phyloP scores from a whole-genome alignment of 2,113 vertebrate genomes.

The Zingel zingel region DNA sequence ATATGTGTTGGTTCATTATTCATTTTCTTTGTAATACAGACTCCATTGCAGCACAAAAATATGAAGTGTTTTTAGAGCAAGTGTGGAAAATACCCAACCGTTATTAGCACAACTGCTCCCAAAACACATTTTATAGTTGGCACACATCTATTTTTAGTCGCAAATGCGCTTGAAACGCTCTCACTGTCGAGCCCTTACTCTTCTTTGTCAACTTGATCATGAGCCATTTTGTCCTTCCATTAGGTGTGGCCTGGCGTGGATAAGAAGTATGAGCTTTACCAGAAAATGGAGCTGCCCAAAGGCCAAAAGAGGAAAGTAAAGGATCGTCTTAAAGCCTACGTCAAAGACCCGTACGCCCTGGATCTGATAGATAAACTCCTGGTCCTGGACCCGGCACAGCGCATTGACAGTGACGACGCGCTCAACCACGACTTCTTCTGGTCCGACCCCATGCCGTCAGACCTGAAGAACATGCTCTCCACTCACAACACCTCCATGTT shows the following conservation, averaged over 20 bases:
- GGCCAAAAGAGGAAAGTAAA: slow-evolving; percentile 99
- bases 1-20: too few relatives aligned
- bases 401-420: slow-evolving; percentile 94
- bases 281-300: slow-evolving; percentile 97
- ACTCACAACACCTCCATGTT: slow-evolving; percentile 99
- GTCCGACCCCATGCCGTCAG: slow-evolving; percentile 98
- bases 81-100: too few relatives aligned
- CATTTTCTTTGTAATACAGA: too few relatives aligned
- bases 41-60: too few relatives aligned
- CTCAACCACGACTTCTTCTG: slow-evolving; percentile 99
- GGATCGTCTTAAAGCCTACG: slow-evolving; percentile 97
- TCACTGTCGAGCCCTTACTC: not conserved
- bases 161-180: too few relatives aligned
- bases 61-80: too few relatives aligned
- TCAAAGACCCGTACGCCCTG: slow-evolving; percentile 94
- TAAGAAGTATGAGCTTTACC: slow-evolving; percentile 95
- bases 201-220: not conserved
- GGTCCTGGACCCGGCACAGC: slow-evolving; percentile 94
- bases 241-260: slow-evolving; percentile 96
- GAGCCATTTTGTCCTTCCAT: rapidly evolving
- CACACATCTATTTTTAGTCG: too few relatives aligned
- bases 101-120: too few relatives aligned
- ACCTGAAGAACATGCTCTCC: slow-evolving; percentile 99
- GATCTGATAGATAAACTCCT: slow-evolving; percentile 97
- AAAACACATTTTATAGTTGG: too few relatives aligned